These are phyloP conservation scores for Trematocara variabile DNA, from an alignment of 2,113 vertebrate genomes.

Conservation along the genomic window DNA sequence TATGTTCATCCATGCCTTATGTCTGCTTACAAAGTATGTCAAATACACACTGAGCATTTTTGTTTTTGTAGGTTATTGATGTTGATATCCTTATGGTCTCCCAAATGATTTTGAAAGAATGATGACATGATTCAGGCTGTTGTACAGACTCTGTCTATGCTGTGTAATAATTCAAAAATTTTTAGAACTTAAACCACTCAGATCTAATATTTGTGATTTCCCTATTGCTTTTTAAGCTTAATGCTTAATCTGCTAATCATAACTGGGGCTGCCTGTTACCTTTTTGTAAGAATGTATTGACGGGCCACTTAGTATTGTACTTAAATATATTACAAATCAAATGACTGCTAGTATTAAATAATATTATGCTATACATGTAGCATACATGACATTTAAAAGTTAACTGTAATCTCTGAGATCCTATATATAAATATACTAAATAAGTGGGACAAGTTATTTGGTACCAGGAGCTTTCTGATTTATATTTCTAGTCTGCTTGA, in stretches of 20 bases:
- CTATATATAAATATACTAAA: background rate
- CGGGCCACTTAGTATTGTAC: rapidly evolving
- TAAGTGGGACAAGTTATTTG: background rate
- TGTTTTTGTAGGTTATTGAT: background rate
- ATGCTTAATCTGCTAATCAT: background rate
- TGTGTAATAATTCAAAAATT: background rate
- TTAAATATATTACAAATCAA: background rate
- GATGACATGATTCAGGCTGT: background rate
- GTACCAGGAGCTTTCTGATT: background rate
- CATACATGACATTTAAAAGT: background rate
- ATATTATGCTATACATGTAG: background rate
- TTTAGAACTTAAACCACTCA: background rate
- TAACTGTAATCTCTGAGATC: background rate
- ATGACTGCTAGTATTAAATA: background rate
- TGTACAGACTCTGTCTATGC: background rate
- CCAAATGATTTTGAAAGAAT: background rate
- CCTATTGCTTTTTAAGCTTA: background rate
- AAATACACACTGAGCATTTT: background rate
- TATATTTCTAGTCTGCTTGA: background rate
- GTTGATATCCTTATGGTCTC: background rate
- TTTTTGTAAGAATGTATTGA: background rate
- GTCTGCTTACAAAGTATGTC: background rate
- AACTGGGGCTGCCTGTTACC: background rate
- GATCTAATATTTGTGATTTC: background rate
- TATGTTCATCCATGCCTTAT: background rate